phyloP scores from a whole-genome alignment of 1,140 invertebrate genomes.

The Eufriesea mexicana region DNA sequence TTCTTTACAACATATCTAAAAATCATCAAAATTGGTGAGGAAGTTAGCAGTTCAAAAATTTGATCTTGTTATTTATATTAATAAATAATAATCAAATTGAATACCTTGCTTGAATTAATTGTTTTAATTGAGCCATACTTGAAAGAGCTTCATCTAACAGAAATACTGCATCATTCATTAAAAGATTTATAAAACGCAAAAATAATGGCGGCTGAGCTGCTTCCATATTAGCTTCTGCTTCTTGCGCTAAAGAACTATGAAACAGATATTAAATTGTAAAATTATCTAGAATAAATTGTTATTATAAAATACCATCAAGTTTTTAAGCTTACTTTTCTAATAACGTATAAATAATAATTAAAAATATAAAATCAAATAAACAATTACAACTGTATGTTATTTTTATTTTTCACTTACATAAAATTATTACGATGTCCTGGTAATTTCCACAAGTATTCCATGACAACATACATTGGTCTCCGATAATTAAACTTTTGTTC shows the following conservation, averaged over 20 bases:
- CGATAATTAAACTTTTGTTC: slow-evolving; percentile 99
- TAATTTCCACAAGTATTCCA: slow-evolving; percentile 95
- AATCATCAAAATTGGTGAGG: too few species aligned
- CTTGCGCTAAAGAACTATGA: slow-evolving; percentile 85
- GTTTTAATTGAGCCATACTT: slow-evolving; percentile 92
- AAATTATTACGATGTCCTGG: slow-evolving; percentile 89
- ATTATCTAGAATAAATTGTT: neutral
- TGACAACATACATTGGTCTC: slow-evolving; percentile 95
- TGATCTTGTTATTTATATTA: neutral
- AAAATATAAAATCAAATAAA: neutral
- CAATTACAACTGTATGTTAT: slow-evolving; percentile 13
- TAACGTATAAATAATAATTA: neutral
- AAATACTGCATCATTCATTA: slow-evolving; percentile 98
- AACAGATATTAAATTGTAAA: neutral
- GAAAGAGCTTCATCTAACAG: slow-evolving; percentile 94
- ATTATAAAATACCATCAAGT: neutral
- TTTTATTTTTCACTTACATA: slow-evolving; percentile 83
- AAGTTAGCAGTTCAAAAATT: too few species aligned
- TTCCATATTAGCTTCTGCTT: slow-evolving; percentile 95
- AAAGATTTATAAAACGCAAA: slow-evolving; percentile 95
- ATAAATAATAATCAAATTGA: neutral
- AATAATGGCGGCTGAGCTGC: slow-evolving; percentile 94
- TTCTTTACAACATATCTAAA: too few species aligned
- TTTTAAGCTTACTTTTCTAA: neutral
- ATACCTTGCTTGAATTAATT: slow-evolving; percentile 88